These are phyloP conservation scores for Lycia hirtaria DNA, from an alignment of 2,888 invertebrate species.

Conservation along the genomic window DNA sequence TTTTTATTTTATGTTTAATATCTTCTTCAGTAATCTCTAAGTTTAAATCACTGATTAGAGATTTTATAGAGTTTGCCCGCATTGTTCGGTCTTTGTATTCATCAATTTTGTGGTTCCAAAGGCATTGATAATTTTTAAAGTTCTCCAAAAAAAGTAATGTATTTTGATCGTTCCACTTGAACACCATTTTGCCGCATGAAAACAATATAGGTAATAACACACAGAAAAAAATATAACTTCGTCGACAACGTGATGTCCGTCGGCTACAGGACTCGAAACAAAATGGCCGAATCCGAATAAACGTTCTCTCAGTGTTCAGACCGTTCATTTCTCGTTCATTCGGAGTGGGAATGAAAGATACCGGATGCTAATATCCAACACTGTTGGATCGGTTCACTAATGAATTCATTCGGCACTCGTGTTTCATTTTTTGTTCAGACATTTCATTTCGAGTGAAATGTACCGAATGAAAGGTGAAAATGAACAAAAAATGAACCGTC, in stretches of 20 bases:
- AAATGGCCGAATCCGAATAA: conserved; percentile 41
- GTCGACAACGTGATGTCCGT: conserved; percentile 26
- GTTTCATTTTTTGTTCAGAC: conserved; percentile 36
- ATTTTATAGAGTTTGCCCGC: conserved; percentile 39
- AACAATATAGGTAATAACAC: too few species aligned
- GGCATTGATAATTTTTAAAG: conserved; percentile 40
- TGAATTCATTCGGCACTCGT: conserved; percentile 42
- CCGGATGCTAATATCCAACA: conserved; percentile 35
- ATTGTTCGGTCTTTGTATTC: conserved; percentile 39
- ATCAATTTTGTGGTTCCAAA: conserved; percentile 41
- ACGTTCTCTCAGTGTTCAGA: conserved; percentile 39
- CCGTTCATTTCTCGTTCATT: conserved; percentile 41
- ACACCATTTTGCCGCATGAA: conserved; percentile 37
- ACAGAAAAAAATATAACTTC: too few species aligned
- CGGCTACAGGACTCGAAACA: conserved; percentile 30
- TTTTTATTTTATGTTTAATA: conserved; percentile 32
- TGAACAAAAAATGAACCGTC: conserved; percentile 32
- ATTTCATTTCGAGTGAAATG: conserved; percentile 26
- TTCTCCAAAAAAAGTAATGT: conserved; percentile 38
- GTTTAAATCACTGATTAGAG: conserved; percentile 41
- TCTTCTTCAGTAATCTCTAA: conserved; percentile 33
- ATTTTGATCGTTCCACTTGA: conserved; percentile 40
- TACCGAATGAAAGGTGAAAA: conserved; percentile 31
- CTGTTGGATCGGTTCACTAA: conserved; percentile 39
- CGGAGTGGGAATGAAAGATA: conserved; percentile 37